phyloP scores from a whole-genome alignment of 2,888 invertebrate genomes.

The Diarsia dahlii region DNA sequence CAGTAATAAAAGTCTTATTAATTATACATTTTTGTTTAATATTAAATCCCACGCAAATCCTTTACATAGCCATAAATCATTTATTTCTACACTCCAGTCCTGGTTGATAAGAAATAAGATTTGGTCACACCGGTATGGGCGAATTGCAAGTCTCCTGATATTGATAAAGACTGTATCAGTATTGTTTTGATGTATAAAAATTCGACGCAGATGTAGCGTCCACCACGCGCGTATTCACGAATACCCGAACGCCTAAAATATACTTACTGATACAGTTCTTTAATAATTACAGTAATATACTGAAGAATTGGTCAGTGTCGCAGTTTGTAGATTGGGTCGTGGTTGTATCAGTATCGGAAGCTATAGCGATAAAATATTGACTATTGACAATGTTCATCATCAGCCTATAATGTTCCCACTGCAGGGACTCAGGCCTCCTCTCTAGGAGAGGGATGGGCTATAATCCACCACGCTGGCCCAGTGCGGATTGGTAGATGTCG shows the following conservation, averaged over 20 bases:
- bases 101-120: not conserved
- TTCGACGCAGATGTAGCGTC: not conserved
- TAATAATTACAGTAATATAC: not conserved
- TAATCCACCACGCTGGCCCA: no score
- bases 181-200: not conserved
- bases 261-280: not conserved
- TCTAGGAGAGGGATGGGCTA: no score
- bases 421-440: no score
- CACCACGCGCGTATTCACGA: not conserved
- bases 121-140: not conserved
- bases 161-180: no score
- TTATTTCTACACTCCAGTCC: not conserved
- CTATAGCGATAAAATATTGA: not conserved
- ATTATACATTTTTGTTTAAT: constrained; percentile 29
- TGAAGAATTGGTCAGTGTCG: not conserved
- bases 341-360: no score
- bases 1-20: constrained; percentile 61
- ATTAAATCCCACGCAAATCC: not conserved
- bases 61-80: not conserved
- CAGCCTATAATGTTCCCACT: no score
- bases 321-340: no score
- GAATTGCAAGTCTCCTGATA: not conserved
- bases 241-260: no score
- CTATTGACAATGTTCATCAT: constrained; percentile 5
- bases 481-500: no score